Base-by-base conservation (phyloP, 64 coral and sea anemone species). In the Porites australiensis region DNA sequence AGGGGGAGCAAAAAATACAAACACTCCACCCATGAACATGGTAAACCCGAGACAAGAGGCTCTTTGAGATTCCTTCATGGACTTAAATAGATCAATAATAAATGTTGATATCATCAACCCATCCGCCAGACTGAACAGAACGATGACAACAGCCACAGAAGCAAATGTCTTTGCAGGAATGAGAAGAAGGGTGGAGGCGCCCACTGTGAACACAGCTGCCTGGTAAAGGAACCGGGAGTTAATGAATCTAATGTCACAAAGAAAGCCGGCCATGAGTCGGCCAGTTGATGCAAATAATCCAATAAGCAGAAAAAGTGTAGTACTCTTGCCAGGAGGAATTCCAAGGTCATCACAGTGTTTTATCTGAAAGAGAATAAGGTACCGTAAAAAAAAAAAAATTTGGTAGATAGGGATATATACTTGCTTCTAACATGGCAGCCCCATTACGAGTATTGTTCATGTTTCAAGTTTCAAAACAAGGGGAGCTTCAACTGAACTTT, bases 261-360 rank as follows among this genome's bases (percentile, higher is more conserved):
- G 81, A 3, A 72, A 46, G 15, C 90, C 90, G 12, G 82, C 70
- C 6, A 47, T 10, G 13, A 92, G 18, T n/a, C 83, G 82, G n/a
- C 90, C 90, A 44, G 63, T 12, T 12, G 61, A 58, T 13, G 90
- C 72, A 77, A 74, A 51, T 51, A 86, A 46, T 64, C 90, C 90
- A 37, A 92, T 27, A 58, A 86, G 68, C 11, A 77, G 13, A 10
- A 92, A 92, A 16, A 92, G 72, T 15, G 55, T 92, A 23, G 90
- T 77, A 7, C 80, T 69, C 70, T 86, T 86, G 19, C 86, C 65
- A 1, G 70, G 44, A 13, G 90, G 60, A 45, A 86, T 59, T 50
- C 82, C 90, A 86, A 92, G 71, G 48, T 92, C 90, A 13, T 77
- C 27, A 12, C 75, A 74, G 48, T 86, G 21, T 61, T 92, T 92